phyloP scores from a whole-genome alignment of 1,140 invertebrate genomes.

The Drosophila cardini region DNA sequence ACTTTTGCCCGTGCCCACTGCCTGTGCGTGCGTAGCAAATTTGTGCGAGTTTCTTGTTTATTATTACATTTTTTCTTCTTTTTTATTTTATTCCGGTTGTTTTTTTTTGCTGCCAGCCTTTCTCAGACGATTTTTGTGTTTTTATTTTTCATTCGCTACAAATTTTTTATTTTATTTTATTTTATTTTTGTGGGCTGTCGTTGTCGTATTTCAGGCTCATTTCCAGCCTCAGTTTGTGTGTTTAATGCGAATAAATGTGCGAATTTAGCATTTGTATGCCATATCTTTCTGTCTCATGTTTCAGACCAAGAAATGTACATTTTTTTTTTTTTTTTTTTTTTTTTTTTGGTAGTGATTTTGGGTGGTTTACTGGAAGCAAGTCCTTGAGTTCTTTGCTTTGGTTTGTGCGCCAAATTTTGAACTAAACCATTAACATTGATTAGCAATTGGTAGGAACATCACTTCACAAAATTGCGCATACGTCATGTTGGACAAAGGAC shows the following conservation, averaged over 20 bases:
- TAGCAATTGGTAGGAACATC: slow-evolving; percentile 59
- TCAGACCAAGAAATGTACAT: not conserved
- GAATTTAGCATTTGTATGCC: slow-evolving; percentile 54
- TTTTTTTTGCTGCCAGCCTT: not conserved
- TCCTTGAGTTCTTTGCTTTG: slow-evolving; percentile 7
- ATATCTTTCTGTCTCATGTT: slow-evolving; percentile 34
- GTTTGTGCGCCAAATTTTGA: slow-evolving; percentile 28
- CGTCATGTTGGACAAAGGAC: slow-evolving; percentile 56
- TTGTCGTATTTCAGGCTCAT: slow-evolving; percentile 15
- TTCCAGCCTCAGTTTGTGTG: not conserved
- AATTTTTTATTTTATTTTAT: not conserved
- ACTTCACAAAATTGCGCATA: slow-evolving; percentile 68
- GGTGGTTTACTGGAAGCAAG: not conserved
- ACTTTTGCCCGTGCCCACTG: not conserved
- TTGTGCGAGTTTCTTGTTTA: slow-evolving; percentile 35
- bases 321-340: too few species aligned
- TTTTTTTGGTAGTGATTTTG: not conserved
- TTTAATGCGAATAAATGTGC: slow-evolving; percentile 48
- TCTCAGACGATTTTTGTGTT: not conserved
- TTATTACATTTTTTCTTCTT: slow-evolving; percentile 29
- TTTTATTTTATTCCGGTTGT: not conserved
- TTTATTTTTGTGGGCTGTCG: slow-evolving; percentile 16
- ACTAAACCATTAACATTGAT: slow-evolving; percentile 69
- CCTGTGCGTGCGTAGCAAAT: slow-evolving; percentile 31
- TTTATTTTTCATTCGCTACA: slow-evolving; percentile 8